These are phyloP conservation scores for Mesocricetus auratus DNA, from an alignment of 2,113 vertebrate genomes.

Conservation along the genomic window DNA sequence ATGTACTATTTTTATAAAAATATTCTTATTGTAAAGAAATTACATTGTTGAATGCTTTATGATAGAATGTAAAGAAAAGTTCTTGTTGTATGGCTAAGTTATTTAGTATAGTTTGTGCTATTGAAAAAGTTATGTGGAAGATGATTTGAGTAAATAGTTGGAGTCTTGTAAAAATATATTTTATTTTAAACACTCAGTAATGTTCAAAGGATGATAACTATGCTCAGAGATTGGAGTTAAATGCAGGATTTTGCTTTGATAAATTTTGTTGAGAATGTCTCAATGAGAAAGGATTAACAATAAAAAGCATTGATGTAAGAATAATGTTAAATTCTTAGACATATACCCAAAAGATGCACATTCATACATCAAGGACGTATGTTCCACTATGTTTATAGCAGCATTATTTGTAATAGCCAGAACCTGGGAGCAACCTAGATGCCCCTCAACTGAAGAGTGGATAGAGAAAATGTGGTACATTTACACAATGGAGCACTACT, in stretches of 20 bases:
- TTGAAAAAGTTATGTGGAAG: constrained; percentile 44
- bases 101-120: constrained; percentile 58
- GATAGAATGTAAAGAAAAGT: constrained; percentile 63
- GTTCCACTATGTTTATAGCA: no score
- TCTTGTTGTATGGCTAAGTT: constrained; percentile 28
- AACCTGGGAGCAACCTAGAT: no score
- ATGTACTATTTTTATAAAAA: not conserved
- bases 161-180: constrained; percentile 54
- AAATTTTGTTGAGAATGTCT: constrained; percentile 50
- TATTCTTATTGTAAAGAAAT: constrained; percentile 48
- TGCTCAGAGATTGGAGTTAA: constrained; percentile 50
- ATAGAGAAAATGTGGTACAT: no score
- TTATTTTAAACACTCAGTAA: constrained; percentile 54
- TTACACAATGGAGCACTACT: no score
- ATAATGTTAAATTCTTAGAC: constrained; percentile 51
- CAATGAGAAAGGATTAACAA: constrained; percentile 59
- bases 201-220: constrained; percentile 51
- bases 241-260: constrained; percentile 50
- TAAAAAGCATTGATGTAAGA: constrained; percentile 64
- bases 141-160: constrained; percentile 49
- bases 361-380: no score
- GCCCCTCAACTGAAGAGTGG: no score
- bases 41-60: constrained; percentile 63
- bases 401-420: no score
- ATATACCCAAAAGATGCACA: no score